Base-by-base conservation (phyloP, 1,140 invertebrate species). In the Drosophila burlai region DNA sequence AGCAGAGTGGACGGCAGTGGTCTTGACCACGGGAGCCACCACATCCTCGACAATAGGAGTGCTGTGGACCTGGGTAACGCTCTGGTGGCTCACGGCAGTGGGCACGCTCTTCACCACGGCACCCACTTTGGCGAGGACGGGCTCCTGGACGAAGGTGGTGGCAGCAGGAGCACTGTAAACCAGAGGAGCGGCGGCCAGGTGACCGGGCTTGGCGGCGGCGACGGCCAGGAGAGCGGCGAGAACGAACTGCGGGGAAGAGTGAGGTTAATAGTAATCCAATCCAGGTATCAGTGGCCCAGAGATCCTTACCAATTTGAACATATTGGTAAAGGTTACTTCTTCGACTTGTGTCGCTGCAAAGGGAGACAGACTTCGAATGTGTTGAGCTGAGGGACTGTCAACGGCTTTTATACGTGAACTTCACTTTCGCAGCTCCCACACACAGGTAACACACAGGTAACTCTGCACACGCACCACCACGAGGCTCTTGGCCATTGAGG, bases 201-300 rank as follows among this genome's bases (percentile, higher is more conserved):
- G 74, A 11, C 94, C 94, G 16, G 94, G 94, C 61, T 93, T 93
- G 60, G 94, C 94, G 63, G 94, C 87, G 42, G 93, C 94, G 18
- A 94, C 92, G 74, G 95, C 95, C 85, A 95, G 76, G 76, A 95
- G 80, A 75, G 94, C 94, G 81, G 94, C 93, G 92, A 95, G 94
- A 92, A 95, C 94, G 85, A 95, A 85, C 94, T 95, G 72, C 1
- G 4, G 24, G 21, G 72, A 66, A 9, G 29, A 10, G 18, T 45
- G 34, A 1, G 4, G 40, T 18, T 26, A 18, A 24, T 18, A 24
- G 45, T 60, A 73, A 72, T 61, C 45, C 45, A 59, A 2, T 16
- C 29, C 9, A 40, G 8, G 2, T 40, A 34, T 16, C 15, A 16
- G 15, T 16, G 3, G 8, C 15, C 16, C 7, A 15, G 3, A 7